Evolutionary conservation across 2,888 invertebrate species (phyloP).

Genomic region (Polyommatus iphigenia): DNA sequence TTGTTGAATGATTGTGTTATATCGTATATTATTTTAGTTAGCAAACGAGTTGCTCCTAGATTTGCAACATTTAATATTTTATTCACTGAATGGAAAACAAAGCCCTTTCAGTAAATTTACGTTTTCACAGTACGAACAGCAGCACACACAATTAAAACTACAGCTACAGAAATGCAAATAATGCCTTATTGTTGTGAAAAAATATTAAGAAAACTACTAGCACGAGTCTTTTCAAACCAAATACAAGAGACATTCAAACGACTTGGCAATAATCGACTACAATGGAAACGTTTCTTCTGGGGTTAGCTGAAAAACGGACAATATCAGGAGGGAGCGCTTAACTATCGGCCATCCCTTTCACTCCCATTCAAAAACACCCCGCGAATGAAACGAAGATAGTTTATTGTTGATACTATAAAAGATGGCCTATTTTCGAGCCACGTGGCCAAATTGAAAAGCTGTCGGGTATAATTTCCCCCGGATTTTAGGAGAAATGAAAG

Average conservation of each 20-base stretch:
- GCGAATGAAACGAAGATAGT: conserved; percentile 52
- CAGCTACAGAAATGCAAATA: conserved; percentile 22
- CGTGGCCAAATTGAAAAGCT: conserved; percentile 61
- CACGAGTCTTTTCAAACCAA: conserved; percentile 11
- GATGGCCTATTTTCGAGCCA: conserved; percentile 70
- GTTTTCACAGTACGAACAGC: conserved; percentile 2
- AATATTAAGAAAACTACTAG: conserved; percentile 23
- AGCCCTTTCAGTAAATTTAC: neutral
- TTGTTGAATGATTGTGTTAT: neutral
- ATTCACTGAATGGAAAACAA: neutral
- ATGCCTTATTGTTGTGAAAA: conserved; percentile 27
- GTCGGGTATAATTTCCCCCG: conserved; percentile 47
- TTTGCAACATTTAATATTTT: neutral
- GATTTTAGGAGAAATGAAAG: conserved; percentile 42
- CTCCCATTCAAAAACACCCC: conserved; percentile 38
- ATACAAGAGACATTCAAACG: conserved; percentile 30
- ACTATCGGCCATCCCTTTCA: conserved; percentile 39
- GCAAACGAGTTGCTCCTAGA: neutral
- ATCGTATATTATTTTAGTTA: neutral
- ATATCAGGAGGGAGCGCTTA: conserved; percentile 39
- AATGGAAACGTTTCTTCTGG: conserved; percentile 32
- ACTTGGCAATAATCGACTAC: conserved; percentile 31
- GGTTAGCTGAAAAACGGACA: conserved; percentile 39
- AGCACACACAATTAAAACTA: conserved; percentile 22
- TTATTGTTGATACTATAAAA: conserved; percentile 61